A percentile compares a stretch with the other conserved stretches of the same genome.
phyloP scores from a whole-genome alignment of 2,888 invertebrate genomes.

The Frankliniella intonsa region DNA sequence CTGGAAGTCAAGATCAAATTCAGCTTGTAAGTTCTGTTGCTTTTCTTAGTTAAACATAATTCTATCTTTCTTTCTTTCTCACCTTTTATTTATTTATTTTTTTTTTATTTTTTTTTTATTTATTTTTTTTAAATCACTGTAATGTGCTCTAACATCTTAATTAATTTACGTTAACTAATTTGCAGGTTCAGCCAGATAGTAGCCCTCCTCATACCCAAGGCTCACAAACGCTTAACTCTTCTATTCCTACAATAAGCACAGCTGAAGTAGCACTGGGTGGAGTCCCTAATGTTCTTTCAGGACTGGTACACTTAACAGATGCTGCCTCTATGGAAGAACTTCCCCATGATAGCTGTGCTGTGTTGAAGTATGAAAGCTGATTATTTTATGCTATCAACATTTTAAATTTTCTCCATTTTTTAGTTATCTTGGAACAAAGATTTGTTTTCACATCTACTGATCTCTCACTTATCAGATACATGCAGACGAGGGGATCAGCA shows the following conservation, averaged over 20 bases:
- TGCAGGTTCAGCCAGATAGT: constrained; percentile 43
- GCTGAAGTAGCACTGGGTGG: constrained; percentile 36
- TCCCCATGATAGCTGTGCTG: constrained; percentile 49
- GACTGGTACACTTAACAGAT: constrained; percentile 37
- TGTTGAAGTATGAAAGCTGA: constrained; percentile 46
- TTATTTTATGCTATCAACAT: too few relatives aligned
- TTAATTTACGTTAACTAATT: constrained; percentile 3
- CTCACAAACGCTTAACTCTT: constrained; percentile 43
- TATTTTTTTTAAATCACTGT: too few relatives aligned
- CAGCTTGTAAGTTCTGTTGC: constrained; percentile 47
- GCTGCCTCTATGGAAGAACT: constrained; percentile 47
- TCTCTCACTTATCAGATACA: constrained; percentile 55
- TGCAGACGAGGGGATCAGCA: constrained; percentile 67
- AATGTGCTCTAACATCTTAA: not conserved
- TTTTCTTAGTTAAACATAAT: too few relatives aligned
- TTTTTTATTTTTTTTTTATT: not conserved
- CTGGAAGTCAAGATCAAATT: constrained; percentile 53
- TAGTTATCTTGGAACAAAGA: not conserved
- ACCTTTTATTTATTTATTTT: not conserved
- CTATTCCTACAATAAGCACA: constrained; percentile 40
- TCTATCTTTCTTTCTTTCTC: not conserved
- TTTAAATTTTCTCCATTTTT: not conserved
- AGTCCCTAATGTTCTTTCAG: constrained; percentile 6
- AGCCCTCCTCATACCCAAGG: constrained; percentile 48
- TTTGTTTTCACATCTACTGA: not conserved